Base-by-base conservation (phyloP, 2,113 vertebrate genomes). In the Turnix velox region DNA sequence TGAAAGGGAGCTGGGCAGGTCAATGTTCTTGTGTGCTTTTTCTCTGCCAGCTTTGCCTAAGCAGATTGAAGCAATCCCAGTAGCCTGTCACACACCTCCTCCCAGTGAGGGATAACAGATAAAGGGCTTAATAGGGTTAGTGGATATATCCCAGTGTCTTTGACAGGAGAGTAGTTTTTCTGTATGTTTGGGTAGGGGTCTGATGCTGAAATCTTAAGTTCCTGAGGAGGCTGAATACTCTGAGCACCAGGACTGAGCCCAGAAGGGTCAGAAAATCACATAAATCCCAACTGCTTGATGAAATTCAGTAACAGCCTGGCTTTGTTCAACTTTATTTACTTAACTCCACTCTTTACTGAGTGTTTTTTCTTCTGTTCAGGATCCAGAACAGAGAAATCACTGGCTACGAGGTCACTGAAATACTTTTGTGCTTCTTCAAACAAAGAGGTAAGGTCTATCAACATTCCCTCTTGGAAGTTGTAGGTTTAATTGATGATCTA, bases 251-350 rank as follows among this genome's bases (percentile, higher is more conserved):
- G 80, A 24, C 57, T 25, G 88, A 81, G 80, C 39, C 40, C 43
- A 18, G 73, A 42, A 62, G 72, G 77, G 43, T 25, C 9, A 76
- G 73, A 75, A 82, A 84, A 95, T 68, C 58, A 42, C 37, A 5
- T 54, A 81, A 46, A 82, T 68, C 57, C 77, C 48, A 73, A 13
- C 19, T 24, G 8, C 45, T 8, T 25, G 2, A 12, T 12, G 74
- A 65, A 74, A 92, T 76, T 58, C 54, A 55, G 28, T 82, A 84
- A 80, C 54, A 79, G 39, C 0, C 1, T 5, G 54, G 77, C 58
- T 88, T 92, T 61, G 46, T 61, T 87, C 65, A 49, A 30, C 52
- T 81, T 74, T 58, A 74, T 84, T 87, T 88, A 84, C 72, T 74
- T 40, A 77, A 58, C 42, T 39, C 27, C 19, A 74, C 48, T 67